These are phyloP conservation scores for Epicauta chinensis DNA, from an alignment of 1,140 invertebrate species.

Conservation along the genomic window DNA sequence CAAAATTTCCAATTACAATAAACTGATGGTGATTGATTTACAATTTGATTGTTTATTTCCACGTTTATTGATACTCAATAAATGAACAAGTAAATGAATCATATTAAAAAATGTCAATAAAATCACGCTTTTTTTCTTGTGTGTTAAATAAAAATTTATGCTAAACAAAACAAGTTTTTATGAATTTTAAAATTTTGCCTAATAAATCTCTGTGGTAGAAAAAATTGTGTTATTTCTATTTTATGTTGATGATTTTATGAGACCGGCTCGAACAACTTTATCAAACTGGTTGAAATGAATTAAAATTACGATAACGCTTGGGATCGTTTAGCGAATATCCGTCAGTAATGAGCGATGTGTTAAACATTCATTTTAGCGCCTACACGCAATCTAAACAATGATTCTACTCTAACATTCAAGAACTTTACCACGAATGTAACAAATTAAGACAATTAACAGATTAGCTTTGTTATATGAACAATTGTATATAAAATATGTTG, in stretches of 20 bases:
- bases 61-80: slow-evolving; percentile 2
- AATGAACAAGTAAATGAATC: too few relatives aligned
- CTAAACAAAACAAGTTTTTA: too few relatives aligned
- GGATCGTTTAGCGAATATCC: slow-evolving; percentile 16
- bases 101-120: too few relatives aligned
- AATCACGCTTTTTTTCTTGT: too few relatives aligned
- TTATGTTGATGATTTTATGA: too few relatives aligned
- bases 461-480: slow-evolving; percentile 15
- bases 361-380: slow-evolving; percentile 26
- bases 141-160: too few relatives aligned
- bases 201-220: too few relatives aligned
- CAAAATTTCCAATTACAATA: background rate
- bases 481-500: too few relatives aligned
- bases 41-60: slow-evolving; percentile 2
- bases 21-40: slow-evolving; percentile 8
- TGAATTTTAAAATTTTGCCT: too few relatives aligned
- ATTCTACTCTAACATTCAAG: slow-evolving; percentile 12
- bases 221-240: too few relatives aligned
- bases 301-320: slow-evolving; percentile 4
- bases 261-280: too few relatives aligned
- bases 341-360: slow-evolving; percentile 20
- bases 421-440: slow-evolving; percentile 14
- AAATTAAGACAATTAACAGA: slow-evolving; percentile 24
- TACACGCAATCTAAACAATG: slow-evolving; percentile 21
- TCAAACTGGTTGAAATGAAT: background rate